These are phyloP conservation scores for Neostethus bicornis DNA, from an alignment of 2,797 vertebrate genomes.

Conservation along the genomic window DNA sequence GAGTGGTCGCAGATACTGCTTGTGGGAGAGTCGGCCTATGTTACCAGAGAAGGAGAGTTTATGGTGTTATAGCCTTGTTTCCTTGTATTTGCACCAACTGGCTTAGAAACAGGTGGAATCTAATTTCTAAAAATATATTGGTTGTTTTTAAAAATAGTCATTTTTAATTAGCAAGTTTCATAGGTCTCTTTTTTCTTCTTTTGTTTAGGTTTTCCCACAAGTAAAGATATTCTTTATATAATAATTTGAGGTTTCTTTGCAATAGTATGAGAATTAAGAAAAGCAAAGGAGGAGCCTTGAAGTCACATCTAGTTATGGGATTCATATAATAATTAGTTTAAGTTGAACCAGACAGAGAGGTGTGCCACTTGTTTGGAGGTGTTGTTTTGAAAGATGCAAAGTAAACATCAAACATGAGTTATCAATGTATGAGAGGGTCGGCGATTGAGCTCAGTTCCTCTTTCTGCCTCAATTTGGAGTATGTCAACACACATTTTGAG, in stretches of 20 bases:
- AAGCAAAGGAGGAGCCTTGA: background rate
- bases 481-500: conserved; percentile 15
- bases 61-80: conserved; percentile 18
- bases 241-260: conserved; percentile 13
- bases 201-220: conserved; percentile 29
- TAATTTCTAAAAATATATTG: conserved; percentile 49
- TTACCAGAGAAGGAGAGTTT: conserved; percentile 11
- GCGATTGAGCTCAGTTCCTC: conserved; percentile 11
- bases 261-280: conserved; percentile 1
- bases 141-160: conserved; percentile 39
- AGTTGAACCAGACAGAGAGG: conserved; percentile 2
- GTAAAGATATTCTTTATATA: conserved; percentile 50
- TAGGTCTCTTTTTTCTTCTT: conserved; percentile 25
- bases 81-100: conserved; percentile 19
- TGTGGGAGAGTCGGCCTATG: conserved; percentile 25
- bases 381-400: background rate
- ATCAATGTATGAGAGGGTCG: conserved; percentile 17
- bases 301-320: background rate
- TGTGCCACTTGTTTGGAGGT: background rate
- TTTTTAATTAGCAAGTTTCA: conserved; percentile 44
- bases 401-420: background rate
- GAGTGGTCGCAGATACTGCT: conserved; percentile 44
- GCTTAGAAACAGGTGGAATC: conserved; percentile 49
- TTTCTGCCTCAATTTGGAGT: conserved; percentile 24
- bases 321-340: conserved; percentile 12